Evolutionary conservation across 2,113 vertebrate genomes (phyloP), one percentile per base, ranked within the genome.

Genomic region (Pagrus major): DNA sequence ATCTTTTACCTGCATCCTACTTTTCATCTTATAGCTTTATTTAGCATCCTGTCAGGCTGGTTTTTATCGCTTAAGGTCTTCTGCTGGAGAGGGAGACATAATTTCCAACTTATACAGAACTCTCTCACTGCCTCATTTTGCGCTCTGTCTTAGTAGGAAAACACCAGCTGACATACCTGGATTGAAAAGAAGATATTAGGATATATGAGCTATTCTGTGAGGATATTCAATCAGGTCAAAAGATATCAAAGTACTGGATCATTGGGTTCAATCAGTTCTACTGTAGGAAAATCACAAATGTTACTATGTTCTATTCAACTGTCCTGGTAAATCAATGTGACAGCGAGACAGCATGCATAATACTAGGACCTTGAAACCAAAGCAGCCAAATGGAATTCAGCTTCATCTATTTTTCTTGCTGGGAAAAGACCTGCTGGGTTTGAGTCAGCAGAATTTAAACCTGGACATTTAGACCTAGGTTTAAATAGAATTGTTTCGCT

Each of bases 11-110:
- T 78, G 35, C 0, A 3, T 76, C 10, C 15, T 46, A 31, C 23
- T 49, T 21, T 29, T 41, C 12, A 42, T 15, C 37, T 20, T 49
- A 0, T 9, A 7, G 1, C 29, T 71, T 63, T 25, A 7, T 63
- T 60, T 42, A 52, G 6, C 21, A 46, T 73, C 10, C 41, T 60
- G 51, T 70, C 56, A 42, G 63, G 23, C 61, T 23, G 44, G 88
- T 60, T 87, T 70, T 63, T 4, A 61, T 35, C 2, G 1, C 52
- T 70, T 1, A 0, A 52, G 10, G 16, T 60, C 11, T 20, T 67
- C 15, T 65, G 25, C 15, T 69, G 33, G 60, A 4, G 15, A 66
- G 5, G n/a, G 25, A 25, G 21, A 27, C 16, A 21, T 41, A 0
- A 1, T 42, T 63, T 37, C 8, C 15, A 14, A 9, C 14, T 46